Conservation (phyloP, 2,797 vertebrate species). For the Lacerta agilis region DNA sequence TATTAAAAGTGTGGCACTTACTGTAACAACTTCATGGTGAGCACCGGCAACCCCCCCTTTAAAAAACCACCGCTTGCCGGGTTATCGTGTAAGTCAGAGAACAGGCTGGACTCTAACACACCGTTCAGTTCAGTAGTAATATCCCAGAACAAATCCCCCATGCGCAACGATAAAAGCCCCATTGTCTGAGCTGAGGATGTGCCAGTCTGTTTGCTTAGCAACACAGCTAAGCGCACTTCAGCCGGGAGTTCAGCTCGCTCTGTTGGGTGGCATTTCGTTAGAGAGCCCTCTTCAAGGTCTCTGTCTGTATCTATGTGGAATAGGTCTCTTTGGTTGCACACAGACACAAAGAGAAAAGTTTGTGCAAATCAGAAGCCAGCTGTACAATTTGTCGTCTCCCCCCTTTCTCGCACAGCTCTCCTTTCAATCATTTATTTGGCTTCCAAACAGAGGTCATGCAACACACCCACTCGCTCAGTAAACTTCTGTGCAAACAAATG, state of each 20-base stretch:
- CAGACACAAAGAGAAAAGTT: not conserved
- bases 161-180: not conserved
- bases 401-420: not conserved
- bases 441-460: not conserved
- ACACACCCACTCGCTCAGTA: not conserved
- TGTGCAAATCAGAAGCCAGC: not conserved
- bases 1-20: too few relatives aligned
- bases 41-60: too few relatives aligned
- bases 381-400: not conserved
- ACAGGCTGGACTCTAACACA: not conserved
- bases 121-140: not conserved
- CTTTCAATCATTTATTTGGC: not conserved
- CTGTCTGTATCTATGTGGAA: not conserved
- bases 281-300: conserved; percentile 6
- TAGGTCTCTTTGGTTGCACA: not conserved
- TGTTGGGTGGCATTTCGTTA: not conserved
- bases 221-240: not conserved
- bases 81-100: not conserved
- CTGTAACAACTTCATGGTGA: too few relatives aligned
- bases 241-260: too few relatives aligned
- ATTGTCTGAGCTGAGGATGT: not conserved
- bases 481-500: not conserved
- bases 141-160: not conserved
- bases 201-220: conserved; percentile 14
- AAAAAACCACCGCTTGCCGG: not conserved